Base-by-base conservation (phyloP, 2,113 vertebrate species). In the Phylloscopus trochiloides region DNA sequence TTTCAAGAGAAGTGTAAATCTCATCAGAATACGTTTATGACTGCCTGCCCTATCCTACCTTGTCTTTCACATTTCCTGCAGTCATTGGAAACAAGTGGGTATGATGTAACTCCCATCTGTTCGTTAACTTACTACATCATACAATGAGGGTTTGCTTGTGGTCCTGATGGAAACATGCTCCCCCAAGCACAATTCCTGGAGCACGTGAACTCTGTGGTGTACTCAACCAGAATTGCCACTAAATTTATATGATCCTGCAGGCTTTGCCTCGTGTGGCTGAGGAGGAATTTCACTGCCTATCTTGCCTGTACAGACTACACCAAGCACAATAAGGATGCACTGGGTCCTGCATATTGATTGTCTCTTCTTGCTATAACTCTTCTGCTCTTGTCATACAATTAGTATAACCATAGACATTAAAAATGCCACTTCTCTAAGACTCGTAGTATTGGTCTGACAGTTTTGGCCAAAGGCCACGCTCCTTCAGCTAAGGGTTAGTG, bases 161-260 rank as follows among this genome's bases (percentile, higher is more conserved):
- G 7, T 74, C 55, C 32, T 50, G 51, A 54, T 77, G 12, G 20
- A 55, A 77, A 16, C 1, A 1, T 21, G 32, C 43, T 74, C 14
- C 13, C 12, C 3, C 32, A 76, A 45, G 62, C 62, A 28, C 24
- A 77, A 16, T 62, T 78, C 8, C 9, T 85, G 40, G 19, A 10
- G 4, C 12, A 9, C 0, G 0, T 83, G 2, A 88, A 21, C 17
- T 65, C 22, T 7, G 1, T 31, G 18, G 4, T 68, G 9, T 63
- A 3, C 55, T 85, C 42, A 43, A 1, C 29, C 36, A 61, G 43
- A 43, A 66, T 40, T 7, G 4, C 26, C 12, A 8, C 43, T 81
- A 1, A 45, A 12, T 21, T 67, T 38, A 22, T 45, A 0, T 6
- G 3, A 71, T 54, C 19, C 34, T 59, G 48, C 28, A 61, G 26